Evolutionary conservation across 2,113 vertebrate species (phyloP).

Genomic region (Leucopsar rothschildi): DNA sequence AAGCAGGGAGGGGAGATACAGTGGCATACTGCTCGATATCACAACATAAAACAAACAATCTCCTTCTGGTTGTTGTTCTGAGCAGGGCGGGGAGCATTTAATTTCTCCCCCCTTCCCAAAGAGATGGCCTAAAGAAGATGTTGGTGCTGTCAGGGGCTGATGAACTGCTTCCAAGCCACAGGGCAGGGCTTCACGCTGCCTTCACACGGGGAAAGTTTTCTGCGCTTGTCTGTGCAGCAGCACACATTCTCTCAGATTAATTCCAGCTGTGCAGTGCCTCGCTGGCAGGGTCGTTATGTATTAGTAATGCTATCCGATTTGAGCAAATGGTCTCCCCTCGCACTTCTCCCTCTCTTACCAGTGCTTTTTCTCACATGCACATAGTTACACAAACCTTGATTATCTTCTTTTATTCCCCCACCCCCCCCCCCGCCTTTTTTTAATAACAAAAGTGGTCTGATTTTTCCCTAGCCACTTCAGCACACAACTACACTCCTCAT

Average conservation of each 20-base stretch:
- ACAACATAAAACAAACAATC: neutral
- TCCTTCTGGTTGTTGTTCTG: neutral
- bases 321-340: neutral
- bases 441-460: neutral
- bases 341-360: neutral
- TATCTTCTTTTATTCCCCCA: neutral
- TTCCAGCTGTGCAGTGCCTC: slow-evolving; percentile 70
- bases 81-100: neutral
- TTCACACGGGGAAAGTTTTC: slow-evolving; percentile 55
- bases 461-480: neutral
- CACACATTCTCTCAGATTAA: slow-evolving; percentile 56
- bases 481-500: neutral
- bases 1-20: no score
- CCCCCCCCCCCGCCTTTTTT: accelerated
- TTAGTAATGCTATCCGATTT: slow-evolving; percentile 31
- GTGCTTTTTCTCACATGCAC: neutral
- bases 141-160: slow-evolving; percentile 60
- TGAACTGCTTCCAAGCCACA: slow-evolving; percentile 68
- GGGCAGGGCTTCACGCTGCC: slow-evolving; percentile 66
- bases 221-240: slow-evolving; percentile 42
- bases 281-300: slow-evolving; percentile 8
- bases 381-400: neutral
- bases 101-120: neutral
- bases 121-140: neutral
- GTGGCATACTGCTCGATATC: neutral